These are phyloP conservation scores for Schizotus pectinicornis DNA, from an alignment of 2,888 invertebrate species.

Conservation along the genomic window DNA sequence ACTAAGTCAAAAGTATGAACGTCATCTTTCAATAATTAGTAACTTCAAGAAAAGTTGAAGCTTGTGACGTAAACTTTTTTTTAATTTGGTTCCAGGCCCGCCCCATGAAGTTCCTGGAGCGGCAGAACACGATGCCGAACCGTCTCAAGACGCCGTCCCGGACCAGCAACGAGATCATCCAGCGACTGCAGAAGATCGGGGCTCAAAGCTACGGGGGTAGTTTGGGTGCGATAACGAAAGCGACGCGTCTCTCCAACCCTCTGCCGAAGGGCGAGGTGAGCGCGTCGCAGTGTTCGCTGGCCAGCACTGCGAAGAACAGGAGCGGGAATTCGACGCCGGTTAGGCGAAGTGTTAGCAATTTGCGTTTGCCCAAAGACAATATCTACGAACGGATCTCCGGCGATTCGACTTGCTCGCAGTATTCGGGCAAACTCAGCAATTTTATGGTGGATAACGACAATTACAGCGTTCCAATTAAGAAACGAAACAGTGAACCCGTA, in stretches of 20 bases:
- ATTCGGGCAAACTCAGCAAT: slow-evolving; percentile 17
- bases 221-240: slow-evolving; percentile 26
- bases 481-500: slow-evolving; percentile 7
- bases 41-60: no score
- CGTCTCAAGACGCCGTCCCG: slow-evolving; percentile 18
- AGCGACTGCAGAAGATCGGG: slow-evolving; percentile 49
- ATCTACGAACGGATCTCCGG: slow-evolving; percentile 36
- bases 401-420: slow-evolving; percentile 4
- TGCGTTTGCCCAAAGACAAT: slow-evolving; percentile 1
- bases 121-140: slow-evolving; percentile 35
- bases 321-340: neutral
- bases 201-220: slow-evolving; percentile 50
- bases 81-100: neutral
- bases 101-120: slow-evolving; percentile 24
- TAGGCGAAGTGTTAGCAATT: neutral
- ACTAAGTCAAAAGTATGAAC: no score
- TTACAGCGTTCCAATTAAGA: slow-evolving; percentile 26
- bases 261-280: neutral
- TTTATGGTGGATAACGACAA: slow-evolving; percentile 34
- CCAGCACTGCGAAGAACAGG: neutral
- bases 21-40: no score
- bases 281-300: neutral
- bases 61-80: no score
- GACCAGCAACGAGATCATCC: slow-evolving; percentile 40
- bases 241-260: neutral